These are phyloP conservation scores for Sialia sialis DNA, from an alignment of 2,113 vertebrate species.

Conservation along the genomic window DNA sequence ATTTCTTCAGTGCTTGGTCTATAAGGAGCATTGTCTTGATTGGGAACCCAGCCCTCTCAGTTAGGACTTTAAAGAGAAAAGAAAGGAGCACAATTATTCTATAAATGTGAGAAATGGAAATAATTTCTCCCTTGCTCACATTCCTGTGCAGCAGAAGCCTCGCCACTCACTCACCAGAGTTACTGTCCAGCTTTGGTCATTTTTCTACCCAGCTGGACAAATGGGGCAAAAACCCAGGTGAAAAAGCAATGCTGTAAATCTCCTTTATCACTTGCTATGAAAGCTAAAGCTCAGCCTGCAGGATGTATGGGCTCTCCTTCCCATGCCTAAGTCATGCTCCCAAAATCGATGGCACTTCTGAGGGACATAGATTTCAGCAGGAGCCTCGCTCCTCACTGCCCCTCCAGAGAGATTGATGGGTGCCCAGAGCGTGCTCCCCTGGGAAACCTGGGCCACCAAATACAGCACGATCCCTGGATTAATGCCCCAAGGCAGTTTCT, in stretches of 20 bases:
- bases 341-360: background rate
- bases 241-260: slow-evolving; percentile 36
- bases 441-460: background rate
- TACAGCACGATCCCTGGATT: background rate
- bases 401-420: background rate
- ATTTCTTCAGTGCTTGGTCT: background rate
- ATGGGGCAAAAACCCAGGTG: slow-evolving; percentile 37
- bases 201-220: slow-evolving; percentile 42
- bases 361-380: background rate
- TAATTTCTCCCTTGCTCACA: background rate
- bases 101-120: background rate
- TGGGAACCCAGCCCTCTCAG: background rate
- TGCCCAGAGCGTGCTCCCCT: background rate
- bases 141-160: background rate
- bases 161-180: background rate
- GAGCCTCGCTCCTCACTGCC: background rate
- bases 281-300: background rate
- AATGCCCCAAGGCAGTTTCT: background rate
- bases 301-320: slow-evolving; percentile 16
- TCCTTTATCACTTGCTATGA: slow-evolving; percentile 18
- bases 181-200: background rate
- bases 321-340: background rate
- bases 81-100: background rate
- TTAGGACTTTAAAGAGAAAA: background rate
- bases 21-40: background rate